Conservation (phyloP, 2,797 vertebrate species). For the Pteronotus mesoamericanus region DNA sequence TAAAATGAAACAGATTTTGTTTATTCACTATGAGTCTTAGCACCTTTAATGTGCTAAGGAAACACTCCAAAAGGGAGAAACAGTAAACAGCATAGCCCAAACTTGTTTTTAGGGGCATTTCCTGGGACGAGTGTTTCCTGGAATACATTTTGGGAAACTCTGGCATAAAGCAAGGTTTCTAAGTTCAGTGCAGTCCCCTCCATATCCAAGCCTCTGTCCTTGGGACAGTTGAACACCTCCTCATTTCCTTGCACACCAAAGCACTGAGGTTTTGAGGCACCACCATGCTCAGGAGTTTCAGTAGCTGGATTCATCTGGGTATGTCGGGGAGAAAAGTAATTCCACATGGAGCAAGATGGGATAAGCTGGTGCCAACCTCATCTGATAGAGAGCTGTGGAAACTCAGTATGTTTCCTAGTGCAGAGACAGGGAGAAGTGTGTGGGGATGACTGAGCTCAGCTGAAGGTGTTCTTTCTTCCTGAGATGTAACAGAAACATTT, state of each 20-base stretch:
- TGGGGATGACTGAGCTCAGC: not conserved
- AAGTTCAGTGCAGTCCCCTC: not conserved
- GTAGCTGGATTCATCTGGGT: not conserved
- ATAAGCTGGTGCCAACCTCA: not conserved
- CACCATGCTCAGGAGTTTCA: not conserved
- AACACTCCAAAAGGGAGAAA: not conserved
- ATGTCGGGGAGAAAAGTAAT: not conserved
- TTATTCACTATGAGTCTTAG: not conserved
- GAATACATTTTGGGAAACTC: not conserved
- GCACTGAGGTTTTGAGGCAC: not conserved
- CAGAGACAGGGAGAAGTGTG: fast-evolving
- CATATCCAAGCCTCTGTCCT: not conserved
- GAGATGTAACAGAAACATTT: not conserved
- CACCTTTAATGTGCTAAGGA: not conserved
- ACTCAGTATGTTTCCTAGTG: not conserved
- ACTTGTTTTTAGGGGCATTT: not conserved
- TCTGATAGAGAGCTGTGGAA: not conserved
- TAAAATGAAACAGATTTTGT: not conserved
- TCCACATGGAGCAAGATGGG: fast-evolving
- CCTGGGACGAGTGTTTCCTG: not conserved
- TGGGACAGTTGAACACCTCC: not conserved
- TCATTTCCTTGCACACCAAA: not conserved
- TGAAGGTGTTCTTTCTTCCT: not conserved
- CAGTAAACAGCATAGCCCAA: not conserved
- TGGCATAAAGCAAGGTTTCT: not conserved